A percentile compares a stretch with the other conserved stretches of the same genome.
These are phyloP conservation scores for Fopius arisanus DNA, from an alignment of 1,140 invertebrate species.

Conservation along the genomic window DNA sequence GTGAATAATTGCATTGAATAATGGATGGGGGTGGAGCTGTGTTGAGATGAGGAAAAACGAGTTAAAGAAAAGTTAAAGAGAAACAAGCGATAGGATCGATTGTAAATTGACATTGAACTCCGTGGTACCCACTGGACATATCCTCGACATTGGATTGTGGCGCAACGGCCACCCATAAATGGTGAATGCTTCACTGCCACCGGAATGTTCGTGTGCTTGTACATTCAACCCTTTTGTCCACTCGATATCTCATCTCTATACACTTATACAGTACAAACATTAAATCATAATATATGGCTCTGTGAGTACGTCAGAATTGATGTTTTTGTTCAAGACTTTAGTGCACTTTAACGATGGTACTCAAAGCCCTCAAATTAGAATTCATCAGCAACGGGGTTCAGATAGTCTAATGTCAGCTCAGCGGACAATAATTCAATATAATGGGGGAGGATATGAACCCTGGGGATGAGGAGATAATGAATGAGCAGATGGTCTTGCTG, in stretches of 20 bases:
- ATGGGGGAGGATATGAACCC: background rate
- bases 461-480: too few relatives aligned
- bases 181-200: conserved; percentile 20
- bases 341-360: background rate
- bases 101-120: conserved; percentile 20
- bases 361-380: background rate
- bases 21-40: background rate
- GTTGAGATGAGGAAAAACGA: background rate
- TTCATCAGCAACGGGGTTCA: background rate
- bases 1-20: conserved; percentile 5
- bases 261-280: background rate
- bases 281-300: background rate
- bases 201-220: conserved; percentile 18
- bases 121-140: background rate
- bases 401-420: background rate
- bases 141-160: conserved; percentile 21
- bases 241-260: background rate
- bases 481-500: too few relatives aligned
- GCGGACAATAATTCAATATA: background rate
- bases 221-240: conserved; percentile 4
- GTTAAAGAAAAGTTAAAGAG: background rate
- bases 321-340: background rate
- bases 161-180: conserved; percentile 25
- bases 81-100: background rate
- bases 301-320: background rate